phyloP scores from a whole-genome alignment of 2,797 vertebrate genomes.

The Rhadinocentrus ornatus region DNA sequence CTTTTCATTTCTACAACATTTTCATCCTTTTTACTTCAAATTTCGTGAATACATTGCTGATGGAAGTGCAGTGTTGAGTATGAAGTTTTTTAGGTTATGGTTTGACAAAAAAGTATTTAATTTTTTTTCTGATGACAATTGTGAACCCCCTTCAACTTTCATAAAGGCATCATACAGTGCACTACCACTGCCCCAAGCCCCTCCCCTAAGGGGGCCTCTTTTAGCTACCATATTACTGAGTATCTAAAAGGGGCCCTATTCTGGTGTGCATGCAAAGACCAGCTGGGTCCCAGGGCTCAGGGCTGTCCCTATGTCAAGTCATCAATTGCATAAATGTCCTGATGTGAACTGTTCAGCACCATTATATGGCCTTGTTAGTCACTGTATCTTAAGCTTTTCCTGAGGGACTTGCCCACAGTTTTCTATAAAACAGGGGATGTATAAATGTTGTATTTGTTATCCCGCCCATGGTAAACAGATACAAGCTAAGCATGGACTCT shows the following conservation, averaged over 20 bases:
- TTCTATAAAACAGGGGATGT: not conserved
- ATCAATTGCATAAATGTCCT: not conserved
- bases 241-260: not conserved
- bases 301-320: conserved; percentile 3
- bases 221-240: not conserved
- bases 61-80: not conserved
- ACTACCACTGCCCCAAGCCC: not conserved
- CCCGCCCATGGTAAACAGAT: conserved; percentile 7
- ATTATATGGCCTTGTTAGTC: not conserved
- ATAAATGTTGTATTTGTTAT: conserved; percentile 16
- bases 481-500: conserved; percentile 1
- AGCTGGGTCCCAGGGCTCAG: conserved; percentile 10
- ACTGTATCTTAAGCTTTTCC: not conserved
- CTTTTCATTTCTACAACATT: not conserved
- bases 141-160: not conserved
- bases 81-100: not conserved
- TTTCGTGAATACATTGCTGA: not conserved
- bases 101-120: not conserved
- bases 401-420: not conserved
- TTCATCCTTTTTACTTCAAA: not conserved
- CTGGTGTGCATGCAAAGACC: conserved; percentile 4
- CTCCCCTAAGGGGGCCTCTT: conserved; percentile 1
- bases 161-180: not conserved
- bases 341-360: conserved; percentile 1
- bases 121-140: not conserved